Evolutionary conservation across 1,140 invertebrate genomes (phyloP).

Genomic region (Periplaneta americana): DNA sequence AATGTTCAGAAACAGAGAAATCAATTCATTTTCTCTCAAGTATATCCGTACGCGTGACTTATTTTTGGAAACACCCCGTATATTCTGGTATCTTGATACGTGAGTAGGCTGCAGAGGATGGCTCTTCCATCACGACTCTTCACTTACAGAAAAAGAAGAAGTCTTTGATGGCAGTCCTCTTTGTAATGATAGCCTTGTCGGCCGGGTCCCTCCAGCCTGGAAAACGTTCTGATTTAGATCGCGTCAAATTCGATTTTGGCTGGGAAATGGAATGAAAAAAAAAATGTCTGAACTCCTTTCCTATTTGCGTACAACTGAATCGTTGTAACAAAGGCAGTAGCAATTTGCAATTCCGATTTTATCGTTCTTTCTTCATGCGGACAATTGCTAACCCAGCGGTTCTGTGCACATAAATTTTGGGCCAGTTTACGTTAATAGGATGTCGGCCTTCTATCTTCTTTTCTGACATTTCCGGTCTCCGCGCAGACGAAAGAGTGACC

Average conservation of each 20-base stretch:
- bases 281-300: neutral
- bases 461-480: neutral
- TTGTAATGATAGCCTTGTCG: neutral
- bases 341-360: neutral
- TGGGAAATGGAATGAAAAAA: neutral
- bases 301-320: neutral
- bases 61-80: neutral
- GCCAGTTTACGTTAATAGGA: neutral
- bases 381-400: neutral
- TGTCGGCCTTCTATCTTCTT: neutral
- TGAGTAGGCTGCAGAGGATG: neutral
- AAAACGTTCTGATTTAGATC: neutral
- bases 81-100: neutral
- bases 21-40: too few species aligned
- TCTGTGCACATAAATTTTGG: neutral
- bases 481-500: neutral
- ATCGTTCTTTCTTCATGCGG: neutral
- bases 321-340: neutral
- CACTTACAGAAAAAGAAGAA: neutral
- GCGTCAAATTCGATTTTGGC: neutral
- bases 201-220: neutral
- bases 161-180: neutral
- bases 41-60: too few species aligned
- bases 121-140: neutral
- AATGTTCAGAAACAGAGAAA: too few species aligned